A percentile compares a stretch with the other conserved stretches of the same genome.
Evolutionary conservation across 2,888 invertebrate species (phyloP).

Genomic region (Norana najaformis): DNA sequence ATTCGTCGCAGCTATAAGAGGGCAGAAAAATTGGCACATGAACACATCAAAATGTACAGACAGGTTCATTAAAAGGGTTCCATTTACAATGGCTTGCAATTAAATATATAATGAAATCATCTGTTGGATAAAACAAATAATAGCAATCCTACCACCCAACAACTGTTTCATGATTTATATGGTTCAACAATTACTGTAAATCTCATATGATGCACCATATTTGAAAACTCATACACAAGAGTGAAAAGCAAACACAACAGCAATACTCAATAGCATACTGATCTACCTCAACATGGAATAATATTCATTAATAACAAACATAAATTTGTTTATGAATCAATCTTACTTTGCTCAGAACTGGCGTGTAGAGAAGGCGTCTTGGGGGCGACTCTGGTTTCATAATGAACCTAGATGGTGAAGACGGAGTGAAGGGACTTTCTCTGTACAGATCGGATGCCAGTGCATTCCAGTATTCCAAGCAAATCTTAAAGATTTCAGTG

Average conservation of each 20-base stretch:
- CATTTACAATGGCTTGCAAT: background rate
- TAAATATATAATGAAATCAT: background rate
- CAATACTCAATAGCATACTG: background rate
- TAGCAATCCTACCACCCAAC: background rate
- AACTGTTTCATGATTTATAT: background rate
- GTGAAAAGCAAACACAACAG: background rate
- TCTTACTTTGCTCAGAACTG: slow-evolving; percentile 61
- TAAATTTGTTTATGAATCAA: background rate
- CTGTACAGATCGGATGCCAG: slow-evolving; percentile 90
- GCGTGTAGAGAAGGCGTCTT: slow-evolving; percentile 61
- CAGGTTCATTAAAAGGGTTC: background rate
- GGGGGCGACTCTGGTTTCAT: slow-evolving; percentile 58
- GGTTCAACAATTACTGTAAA: background rate
- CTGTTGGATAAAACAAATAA: background rate
- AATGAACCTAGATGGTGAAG: slow-evolving; percentile 60
- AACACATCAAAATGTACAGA: background rate
- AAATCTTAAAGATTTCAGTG: slow-evolving; percentile 99
- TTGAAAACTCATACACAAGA: background rate
- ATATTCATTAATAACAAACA: background rate
- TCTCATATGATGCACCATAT: background rate
- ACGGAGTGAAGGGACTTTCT: slow-evolving; percentile 65
- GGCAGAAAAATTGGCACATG: background rate
- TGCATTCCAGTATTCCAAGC: slow-evolving; percentile 97
- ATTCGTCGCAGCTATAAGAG: slow-evolving; percentile 77
- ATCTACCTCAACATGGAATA: slow-evolving; percentile 2